Conservation (phyloP, 2,888 invertebrate genomes). For the Synanthedon tipuliformis region DNA sequence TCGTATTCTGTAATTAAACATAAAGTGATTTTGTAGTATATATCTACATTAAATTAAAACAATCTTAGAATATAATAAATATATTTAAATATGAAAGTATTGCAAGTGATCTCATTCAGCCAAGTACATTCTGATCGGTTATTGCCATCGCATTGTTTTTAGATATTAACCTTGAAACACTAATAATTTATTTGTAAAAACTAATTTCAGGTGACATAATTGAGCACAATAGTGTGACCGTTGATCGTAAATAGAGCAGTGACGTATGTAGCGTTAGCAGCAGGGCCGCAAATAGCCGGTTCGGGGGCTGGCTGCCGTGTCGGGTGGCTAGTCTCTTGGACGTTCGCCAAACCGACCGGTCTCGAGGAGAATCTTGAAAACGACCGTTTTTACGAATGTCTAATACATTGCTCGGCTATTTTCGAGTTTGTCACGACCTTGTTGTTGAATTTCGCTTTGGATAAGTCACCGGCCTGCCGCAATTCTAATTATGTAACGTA, state of each 20-base stretch:
- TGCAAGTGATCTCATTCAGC: not conserved
- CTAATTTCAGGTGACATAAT: constrained; percentile 54
- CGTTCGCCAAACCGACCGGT: constrained; percentile 37
- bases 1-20: constrained; percentile 77
- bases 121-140: not conserved
- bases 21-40: not conserved
- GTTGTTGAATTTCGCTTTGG: constrained; percentile 34
- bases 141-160: constrained; percentile 1
- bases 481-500: constrained; percentile 40
- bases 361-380: constrained; percentile 53
- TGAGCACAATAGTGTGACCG: constrained; percentile 48
- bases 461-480: constrained; percentile 49
- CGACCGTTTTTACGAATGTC: constrained; percentile 59
- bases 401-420: constrained; percentile 53
- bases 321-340: constrained; percentile 55
- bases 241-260: constrained; percentile 60
- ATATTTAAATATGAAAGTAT: too few species aligned
- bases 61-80: too few species aligned
- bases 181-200: constrained; percentile 20
- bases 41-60: not conserved
- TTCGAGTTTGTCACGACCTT: constrained; percentile 58
- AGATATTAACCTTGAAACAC: constrained; percentile 37
- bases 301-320: constrained; percentile 47
- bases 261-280: constrained; percentile 54
- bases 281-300: constrained; percentile 54